Evolutionary conservation across 2,113 vertebrate genomes (phyloP).

Genomic region (Carassius gibelio): DNA sequence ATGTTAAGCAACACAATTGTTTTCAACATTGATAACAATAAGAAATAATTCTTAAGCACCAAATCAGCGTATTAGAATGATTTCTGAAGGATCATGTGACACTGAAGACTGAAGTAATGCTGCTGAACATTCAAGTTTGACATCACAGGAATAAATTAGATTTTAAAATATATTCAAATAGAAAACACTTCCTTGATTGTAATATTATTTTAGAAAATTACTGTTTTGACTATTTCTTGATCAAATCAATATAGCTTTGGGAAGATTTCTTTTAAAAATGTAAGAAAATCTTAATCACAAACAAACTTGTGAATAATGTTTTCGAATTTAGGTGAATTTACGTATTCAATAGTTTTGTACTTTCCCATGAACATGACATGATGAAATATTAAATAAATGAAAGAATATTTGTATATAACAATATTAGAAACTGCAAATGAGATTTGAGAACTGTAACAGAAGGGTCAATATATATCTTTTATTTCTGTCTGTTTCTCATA

Average conservation of each 20-base stretch:
- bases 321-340: neutral
- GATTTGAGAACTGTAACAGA: neutral
- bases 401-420: no score
- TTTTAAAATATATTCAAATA: neutral
- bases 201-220: neutral
- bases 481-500: neutral
- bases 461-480: no score
- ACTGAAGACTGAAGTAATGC: neutral
- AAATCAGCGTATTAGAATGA: neutral
- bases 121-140: neutral
- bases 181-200: neutral
- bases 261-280: neutral
- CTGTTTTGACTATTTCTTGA: neutral
- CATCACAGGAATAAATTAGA: neutral
- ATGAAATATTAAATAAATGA: neutral
- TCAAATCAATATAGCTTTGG: neutral
- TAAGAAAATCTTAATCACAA: no score
- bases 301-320: neutral
- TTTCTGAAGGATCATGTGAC: neutral
- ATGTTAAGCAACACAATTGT: neutral
- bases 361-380: neutral
- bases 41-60: neutral
- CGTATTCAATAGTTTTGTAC: neutral
- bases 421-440: neutral
- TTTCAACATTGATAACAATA: neutral